These are phyloP conservation scores for Porites australiensis DNA, from an alignment of 64 coral and sea anemone genomes.

Conservation along the genomic window DNA sequence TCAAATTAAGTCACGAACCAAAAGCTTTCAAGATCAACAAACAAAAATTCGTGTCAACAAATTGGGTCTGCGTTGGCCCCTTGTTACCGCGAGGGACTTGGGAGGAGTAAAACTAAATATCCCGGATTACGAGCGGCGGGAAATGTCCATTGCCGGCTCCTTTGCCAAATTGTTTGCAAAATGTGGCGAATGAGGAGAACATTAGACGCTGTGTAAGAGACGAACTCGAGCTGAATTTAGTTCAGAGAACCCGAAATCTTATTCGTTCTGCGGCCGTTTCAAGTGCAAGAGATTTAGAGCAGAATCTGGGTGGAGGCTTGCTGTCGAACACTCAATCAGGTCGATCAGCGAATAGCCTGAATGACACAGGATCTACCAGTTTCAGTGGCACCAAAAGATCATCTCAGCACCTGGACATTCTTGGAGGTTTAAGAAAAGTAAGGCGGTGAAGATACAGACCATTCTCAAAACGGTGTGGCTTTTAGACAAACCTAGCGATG, in stretches of 20 bases:
- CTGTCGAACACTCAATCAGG: too few species aligned
- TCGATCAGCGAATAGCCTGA: too few species aligned
- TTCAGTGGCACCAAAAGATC: too few species aligned
- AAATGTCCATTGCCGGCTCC: too few species aligned
- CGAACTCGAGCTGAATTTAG: conserved; percentile 62
- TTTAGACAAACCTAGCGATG: conserved; percentile 41
- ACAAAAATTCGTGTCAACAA: background rate
- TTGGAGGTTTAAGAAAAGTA: too few species aligned
- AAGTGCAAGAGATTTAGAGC: conserved; percentile 42
- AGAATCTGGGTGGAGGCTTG: too few species aligned
- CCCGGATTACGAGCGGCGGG: background rate
- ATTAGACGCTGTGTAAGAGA: conserved; percentile 35
- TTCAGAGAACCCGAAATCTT: conserved; percentile 31
- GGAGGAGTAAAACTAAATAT: background rate
- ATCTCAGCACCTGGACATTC: too few species aligned
- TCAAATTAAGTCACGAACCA: too few species aligned
- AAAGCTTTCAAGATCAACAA: background rate
- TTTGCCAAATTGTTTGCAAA: too few species aligned
- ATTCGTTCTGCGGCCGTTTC: conserved; percentile 45
- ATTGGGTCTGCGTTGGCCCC: background rate
- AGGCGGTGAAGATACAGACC: conserved; percentile 15
- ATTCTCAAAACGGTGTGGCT: conserved; percentile 66
- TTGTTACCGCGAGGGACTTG: background rate
- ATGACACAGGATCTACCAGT: too few species aligned
- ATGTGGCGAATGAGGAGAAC: conserved; percentile 35